phyloP scores from a whole-genome alignment of 2,113 vertebrate genomes.

The Dipodomys merriami region DNA sequence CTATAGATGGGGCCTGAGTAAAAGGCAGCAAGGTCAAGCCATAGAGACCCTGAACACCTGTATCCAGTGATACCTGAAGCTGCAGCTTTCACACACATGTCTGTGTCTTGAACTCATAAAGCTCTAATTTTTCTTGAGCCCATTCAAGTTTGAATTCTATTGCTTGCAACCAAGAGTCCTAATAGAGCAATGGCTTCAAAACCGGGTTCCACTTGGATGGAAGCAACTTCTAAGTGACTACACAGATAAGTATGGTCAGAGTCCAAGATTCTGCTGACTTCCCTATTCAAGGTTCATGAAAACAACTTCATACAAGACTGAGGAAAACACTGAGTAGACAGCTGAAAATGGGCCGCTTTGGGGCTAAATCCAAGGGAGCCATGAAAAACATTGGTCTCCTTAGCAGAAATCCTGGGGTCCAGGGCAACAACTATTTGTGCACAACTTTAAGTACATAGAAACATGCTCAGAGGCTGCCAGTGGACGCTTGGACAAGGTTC shows the following conservation, averaged over 20 bases:
- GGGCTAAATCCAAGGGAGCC: neutral
- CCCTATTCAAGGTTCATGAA: slow-evolving; percentile 14
- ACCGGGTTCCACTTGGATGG: neutral
- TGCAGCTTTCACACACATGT: neutral
- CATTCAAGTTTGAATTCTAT: slow-evolving; percentile 23
- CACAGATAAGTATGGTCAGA: neutral
- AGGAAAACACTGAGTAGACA: neutral
- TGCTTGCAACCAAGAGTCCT: neutral
- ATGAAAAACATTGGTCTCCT: neutral
- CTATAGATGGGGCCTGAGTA: neutral
- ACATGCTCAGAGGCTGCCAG: neutral
- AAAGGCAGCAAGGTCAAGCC: neutral
- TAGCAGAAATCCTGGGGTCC: neutral
- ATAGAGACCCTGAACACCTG: neutral
- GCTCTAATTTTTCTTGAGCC: neutral
- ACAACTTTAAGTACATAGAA: neutral
- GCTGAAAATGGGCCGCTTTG: neutral
- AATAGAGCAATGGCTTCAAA: neutral
- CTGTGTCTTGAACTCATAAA: neutral
- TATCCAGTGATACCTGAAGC: neutral
- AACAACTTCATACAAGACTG: neutral
- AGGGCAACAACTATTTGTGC: neutral
- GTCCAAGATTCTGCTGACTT: neutral
- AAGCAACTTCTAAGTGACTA: slow-evolving; percentile 26
- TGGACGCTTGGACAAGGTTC: slow-evolving; percentile 1